These are phyloP conservation scores for Ptyas mucosa DNA, from an alignment of 2,113 vertebrate species.

Conservation along the genomic window DNA sequence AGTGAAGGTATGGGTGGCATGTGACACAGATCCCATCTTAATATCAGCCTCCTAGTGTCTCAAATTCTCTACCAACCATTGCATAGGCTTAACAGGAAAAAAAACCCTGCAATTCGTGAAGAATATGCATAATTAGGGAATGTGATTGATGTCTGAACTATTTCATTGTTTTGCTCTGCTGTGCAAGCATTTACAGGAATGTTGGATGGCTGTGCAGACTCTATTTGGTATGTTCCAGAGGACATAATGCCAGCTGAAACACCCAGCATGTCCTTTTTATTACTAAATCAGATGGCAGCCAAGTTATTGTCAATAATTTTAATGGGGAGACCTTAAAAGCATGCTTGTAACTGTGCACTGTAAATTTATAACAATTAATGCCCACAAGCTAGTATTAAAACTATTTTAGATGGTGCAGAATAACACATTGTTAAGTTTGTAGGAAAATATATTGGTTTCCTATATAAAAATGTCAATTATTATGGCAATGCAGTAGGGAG, in stretches of 20 bases:
- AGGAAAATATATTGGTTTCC: background rate
- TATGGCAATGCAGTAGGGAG: background rate
- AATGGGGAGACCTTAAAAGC: slow-evolving; percentile 14
- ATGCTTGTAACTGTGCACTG: background rate
- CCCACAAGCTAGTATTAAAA: background rate
- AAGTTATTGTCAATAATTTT: slow-evolving; percentile 20
- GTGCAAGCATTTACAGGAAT: slow-evolving; percentile 47
- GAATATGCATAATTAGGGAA: slow-evolving; percentile 62
- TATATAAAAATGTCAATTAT: background rate
- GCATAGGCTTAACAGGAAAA: slow-evolving; percentile 39
- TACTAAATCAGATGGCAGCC: slow-evolving; percentile 20
- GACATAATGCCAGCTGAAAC: slow-evolving; percentile 33
- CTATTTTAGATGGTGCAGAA: background rate
- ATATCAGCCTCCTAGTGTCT: slow-evolving; percentile 38
- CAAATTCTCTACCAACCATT: slow-evolving; percentile 47
- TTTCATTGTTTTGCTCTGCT: slow-evolving; percentile 62
- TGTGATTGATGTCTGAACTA: slow-evolving; percentile 63
- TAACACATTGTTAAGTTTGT: background rate
- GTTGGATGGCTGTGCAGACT: slow-evolving; percentile 35
- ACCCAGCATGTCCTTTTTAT: slow-evolving; percentile 5
- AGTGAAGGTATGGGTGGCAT: slow-evolving; percentile 35
- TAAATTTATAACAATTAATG: slow-evolving; percentile 19
- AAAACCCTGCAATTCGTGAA: slow-evolving; percentile 47
- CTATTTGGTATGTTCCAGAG: slow-evolving; percentile 29
- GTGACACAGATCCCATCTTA: slow-evolving; percentile 51